Evolutionary conservation across 2,888 invertebrate genomes (phyloP).

Genomic region (Mellilla xanthometata): DNA sequence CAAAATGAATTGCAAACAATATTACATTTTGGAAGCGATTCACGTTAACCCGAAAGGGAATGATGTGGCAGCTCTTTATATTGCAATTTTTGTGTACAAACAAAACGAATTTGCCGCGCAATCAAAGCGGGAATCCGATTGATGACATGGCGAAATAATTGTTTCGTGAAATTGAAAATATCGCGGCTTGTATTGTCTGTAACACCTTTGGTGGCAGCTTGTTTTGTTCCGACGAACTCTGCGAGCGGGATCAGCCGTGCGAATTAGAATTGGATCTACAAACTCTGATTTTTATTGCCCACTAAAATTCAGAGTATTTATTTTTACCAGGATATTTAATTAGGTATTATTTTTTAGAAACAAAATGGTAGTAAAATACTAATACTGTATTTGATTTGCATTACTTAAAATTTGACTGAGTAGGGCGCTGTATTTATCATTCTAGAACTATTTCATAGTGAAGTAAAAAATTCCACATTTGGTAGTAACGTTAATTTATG

Average conservation of each 20-base stretch:
- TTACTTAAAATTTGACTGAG: too few species aligned
- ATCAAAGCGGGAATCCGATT: constrained; percentile 82
- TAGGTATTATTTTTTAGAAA: too few species aligned
- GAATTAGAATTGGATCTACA: constrained; percentile 1
- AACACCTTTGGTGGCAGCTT: constrained; percentile 51
- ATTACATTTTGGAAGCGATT: constrained; percentile 81
- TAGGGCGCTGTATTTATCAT: too few species aligned
- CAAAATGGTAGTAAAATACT: too few species aligned
- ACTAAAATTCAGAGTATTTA: too few species aligned
- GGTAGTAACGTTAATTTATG: too few species aligned
- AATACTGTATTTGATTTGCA: too few species aligned
- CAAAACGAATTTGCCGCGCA: constrained; percentile 83
- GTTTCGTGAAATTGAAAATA: constrained; percentile 82
- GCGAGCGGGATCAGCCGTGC: not conserved
- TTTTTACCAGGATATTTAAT: too few species aligned
- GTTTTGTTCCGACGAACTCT: constrained; percentile 15
- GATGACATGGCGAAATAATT: constrained; percentile 82
- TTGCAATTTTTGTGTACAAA: constrained; percentile 83
- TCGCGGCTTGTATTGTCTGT: constrained; percentile 62
- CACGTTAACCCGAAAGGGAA: constrained; percentile 81
- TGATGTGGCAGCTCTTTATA: constrained; percentile 83
- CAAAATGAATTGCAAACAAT: constrained; percentile 81
- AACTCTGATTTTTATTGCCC: not conserved
- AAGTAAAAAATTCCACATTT: too few species aligned
- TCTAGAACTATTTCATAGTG: too few species aligned